Evolutionary conservation across 2,797 vertebrate species (phyloP).

Genomic region (Neosilurus hyrtlii): DNA sequence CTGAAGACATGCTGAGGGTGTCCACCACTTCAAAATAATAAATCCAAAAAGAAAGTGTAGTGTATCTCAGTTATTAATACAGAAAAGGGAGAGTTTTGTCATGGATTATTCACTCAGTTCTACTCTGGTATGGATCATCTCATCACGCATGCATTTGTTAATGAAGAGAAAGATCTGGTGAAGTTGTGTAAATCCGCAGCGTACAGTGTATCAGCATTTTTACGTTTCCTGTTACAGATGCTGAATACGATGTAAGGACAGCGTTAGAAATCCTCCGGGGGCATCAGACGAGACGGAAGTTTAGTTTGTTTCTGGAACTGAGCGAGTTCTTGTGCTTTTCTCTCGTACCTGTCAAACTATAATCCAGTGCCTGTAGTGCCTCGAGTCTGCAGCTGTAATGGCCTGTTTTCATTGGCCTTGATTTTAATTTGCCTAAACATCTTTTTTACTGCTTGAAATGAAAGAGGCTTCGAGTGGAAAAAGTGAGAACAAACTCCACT

Average conservation of each 20-base stretch:
- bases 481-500: slow-evolving; percentile 23
- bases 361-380: slow-evolving; percentile 15
- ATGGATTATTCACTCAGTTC: neutral
- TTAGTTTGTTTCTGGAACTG: slow-evolving; percentile 17
- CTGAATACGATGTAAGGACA: neutral
- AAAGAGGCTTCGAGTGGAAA: slow-evolving; percentile 24
- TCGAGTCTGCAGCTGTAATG: slow-evolving; percentile 8
- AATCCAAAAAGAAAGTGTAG: neutral
- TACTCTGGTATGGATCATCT: neutral
- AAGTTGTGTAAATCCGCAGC: slow-evolving; percentile 61
- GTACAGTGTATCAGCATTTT: slow-evolving; percentile 52
- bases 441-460: neutral
- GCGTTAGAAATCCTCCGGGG: neutral
- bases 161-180: neutral
- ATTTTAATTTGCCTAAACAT: slow-evolving; percentile 36
- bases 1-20: neutral
- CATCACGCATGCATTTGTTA: slow-evolving; percentile 27
- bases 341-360: slow-evolving; percentile 24
- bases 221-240: neutral
- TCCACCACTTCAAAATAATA: no score
- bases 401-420: slow-evolving; percentile 33
- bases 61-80: neutral
- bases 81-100: neutral
- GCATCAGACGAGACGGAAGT: slow-evolving; percentile 3
- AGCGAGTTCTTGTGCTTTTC: slow-evolving; percentile 26